Conservation (phyloP, 2,888 invertebrate species). For the Choreutis nemorana region DNA sequence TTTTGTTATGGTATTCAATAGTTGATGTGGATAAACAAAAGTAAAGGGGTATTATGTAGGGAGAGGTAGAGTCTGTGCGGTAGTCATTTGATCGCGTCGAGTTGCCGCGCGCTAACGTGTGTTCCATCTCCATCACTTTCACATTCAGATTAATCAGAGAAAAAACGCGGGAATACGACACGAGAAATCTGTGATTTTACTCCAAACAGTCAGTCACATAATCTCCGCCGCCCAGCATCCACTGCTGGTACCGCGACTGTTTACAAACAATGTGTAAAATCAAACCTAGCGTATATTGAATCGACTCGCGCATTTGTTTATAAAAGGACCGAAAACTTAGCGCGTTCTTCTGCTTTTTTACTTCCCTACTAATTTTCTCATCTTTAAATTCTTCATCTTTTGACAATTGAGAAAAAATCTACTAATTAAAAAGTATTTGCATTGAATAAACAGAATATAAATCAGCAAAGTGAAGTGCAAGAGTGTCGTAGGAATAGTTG, state of each 20-base stretch:
- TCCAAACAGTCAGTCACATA: conserved; percentile 22
- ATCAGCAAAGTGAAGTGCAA: conserved; percentile 8
- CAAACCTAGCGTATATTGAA: conserved; percentile 17
- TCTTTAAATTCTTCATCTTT: conserved; percentile 12
- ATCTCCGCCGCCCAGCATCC: conserved; percentile 18
- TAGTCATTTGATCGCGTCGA: conserved; percentile 33
- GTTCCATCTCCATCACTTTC: conserved; percentile 37
- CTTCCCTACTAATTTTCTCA: conserved; percentile 21
- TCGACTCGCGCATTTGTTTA: conserved; percentile 14
- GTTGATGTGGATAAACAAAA: too few relatives aligned
- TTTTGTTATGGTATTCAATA: too few relatives aligned
- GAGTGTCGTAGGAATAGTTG: conserved; percentile 15
- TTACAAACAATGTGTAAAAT: conserved; percentile 42
- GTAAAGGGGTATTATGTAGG: too few relatives aligned
- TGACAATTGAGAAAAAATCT: too few relatives aligned
- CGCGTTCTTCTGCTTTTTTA: conserved; percentile 13
- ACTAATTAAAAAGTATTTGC: too few relatives aligned
- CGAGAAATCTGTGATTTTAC: conserved; percentile 30
- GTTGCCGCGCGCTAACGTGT: conserved; percentile 44
- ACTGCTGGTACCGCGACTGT: conserved; percentile 24
- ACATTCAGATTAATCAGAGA: conserved; percentile 29
- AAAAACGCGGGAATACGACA: conserved; percentile 35
- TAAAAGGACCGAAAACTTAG: conserved; percentile 15
- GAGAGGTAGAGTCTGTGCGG: conserved; percentile 9
- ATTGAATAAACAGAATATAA: too few relatives aligned